Conservation (phyloP, 2,888 invertebrate species). For the Hyppa rectilinea region DNA sequence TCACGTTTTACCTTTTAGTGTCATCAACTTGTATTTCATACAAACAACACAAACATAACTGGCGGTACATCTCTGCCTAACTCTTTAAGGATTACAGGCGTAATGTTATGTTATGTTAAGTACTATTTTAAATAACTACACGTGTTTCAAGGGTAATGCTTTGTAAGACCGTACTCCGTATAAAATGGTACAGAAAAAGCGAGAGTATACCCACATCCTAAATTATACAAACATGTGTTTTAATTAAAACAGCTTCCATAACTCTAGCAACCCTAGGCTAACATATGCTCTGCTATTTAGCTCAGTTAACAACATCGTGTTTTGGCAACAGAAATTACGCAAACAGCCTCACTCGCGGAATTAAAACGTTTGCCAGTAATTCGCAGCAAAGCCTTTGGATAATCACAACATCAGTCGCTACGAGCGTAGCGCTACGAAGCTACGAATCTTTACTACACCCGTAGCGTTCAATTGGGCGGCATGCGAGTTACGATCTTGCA, state of each 20-base stretch:
- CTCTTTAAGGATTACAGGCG: too few species aligned
- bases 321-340: conserved; percentile 64
- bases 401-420: conserved; percentile 64
- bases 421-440: conserved; percentile 58
- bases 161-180: background rate
- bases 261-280: conserved; percentile 43
- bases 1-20: conserved; percentile 5
- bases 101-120: too few species aligned
- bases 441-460: conserved; percentile 63
- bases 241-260: conserved; percentile 45
- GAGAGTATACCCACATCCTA: background rate
- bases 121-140: conserved; percentile 2
- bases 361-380: conserved; percentile 61
- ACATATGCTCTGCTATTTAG: conserved; percentile 53
- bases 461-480: conserved; percentile 67
- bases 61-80: too few species aligned
- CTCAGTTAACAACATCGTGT: conserved; percentile 54
- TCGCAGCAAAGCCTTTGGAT: conserved; percentile 62
- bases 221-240: conserved; percentile 47
- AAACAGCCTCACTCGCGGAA: conserved; percentile 58
- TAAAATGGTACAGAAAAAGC: conserved; percentile 13
- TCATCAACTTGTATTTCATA: background rate
- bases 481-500: conserved; percentile 71
- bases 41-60: too few species aligned
- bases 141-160: conserved; percentile 3